Percentiles rank a stretch among this genome's conserved stretches.
phyloP scores from a whole-genome alignment of 2,797 vertebrate species.

The Helicolenus hilgendorfi region DNA sequence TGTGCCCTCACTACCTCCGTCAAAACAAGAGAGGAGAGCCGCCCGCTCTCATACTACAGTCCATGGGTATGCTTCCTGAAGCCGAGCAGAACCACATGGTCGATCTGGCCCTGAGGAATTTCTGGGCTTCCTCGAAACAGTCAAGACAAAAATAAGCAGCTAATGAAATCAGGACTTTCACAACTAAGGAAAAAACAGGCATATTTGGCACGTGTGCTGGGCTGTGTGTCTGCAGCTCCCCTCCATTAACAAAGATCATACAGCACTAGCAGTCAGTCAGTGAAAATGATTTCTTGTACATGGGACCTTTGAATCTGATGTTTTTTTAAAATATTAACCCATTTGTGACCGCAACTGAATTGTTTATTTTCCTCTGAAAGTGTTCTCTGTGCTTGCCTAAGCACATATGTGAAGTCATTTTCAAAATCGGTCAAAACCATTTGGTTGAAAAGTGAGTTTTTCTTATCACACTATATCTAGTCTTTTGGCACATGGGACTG shows the following conservation, averaged over 20 bases:
- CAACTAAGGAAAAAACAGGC: neutral
- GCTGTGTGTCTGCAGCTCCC: neutral
- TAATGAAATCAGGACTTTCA: conserved; percentile 59
- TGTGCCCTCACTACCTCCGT: conserved; percentile 39
- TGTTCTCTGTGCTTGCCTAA: too few relatives aligned
- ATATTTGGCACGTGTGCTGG: neutral
- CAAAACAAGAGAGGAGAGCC: conserved; percentile 66
- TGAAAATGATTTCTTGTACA: neutral
- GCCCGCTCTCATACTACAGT: conserved; percentile 43
- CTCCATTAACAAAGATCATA: neutral
- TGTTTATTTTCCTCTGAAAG: too few relatives aligned
- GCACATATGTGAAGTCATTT: too few relatives aligned
- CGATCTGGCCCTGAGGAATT: conserved; percentile 61
- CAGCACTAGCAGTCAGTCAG: neutral
- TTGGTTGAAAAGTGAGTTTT: too few relatives aligned
- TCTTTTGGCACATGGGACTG: too few relatives aligned
- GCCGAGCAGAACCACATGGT: conserved; percentile 73
- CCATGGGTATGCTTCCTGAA: conserved; percentile 56
- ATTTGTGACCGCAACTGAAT: too few relatives aligned
- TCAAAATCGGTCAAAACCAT: too few relatives aligned
- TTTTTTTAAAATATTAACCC: neutral
- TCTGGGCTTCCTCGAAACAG: conserved; percentile 60
- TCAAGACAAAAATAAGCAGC: conserved; percentile 56
- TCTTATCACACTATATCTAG: too few relatives aligned
- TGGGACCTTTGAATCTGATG: neutral